Evolutionary conservation across 1,140 invertebrate species (phyloP).

Genomic region (Wiebesia pumilae): DNA sequence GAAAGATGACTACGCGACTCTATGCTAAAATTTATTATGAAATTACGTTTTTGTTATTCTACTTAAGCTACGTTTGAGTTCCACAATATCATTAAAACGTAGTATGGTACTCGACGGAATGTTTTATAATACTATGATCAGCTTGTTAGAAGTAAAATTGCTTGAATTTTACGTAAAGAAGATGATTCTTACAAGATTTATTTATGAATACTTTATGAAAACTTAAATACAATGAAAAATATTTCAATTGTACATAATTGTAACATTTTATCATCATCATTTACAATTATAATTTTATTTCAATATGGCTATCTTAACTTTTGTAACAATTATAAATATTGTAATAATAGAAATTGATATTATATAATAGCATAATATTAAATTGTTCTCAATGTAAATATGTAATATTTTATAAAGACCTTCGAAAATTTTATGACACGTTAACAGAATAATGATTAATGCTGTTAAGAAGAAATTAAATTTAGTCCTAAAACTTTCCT

Average conservation of each 20-base stretch:
- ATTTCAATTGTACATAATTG: not conserved
- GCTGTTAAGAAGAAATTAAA: too few relatives aligned
- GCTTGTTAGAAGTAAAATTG: not conserved
- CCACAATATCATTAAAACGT: slow-evolving; percentile 28
- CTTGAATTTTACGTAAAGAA: not conserved
- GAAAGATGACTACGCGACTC: not conserved
- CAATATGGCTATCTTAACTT: not conserved
- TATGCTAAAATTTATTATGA: slow-evolving; percentile 35
- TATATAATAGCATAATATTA: too few relatives aligned
- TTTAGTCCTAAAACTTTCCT: too few relatives aligned
- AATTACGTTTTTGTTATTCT: slow-evolving; percentile 37
- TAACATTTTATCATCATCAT: not conserved
- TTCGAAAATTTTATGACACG: too few relatives aligned
- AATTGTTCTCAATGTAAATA: too few relatives aligned
- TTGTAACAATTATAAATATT: not conserved
- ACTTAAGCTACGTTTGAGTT: slow-evolving; percentile 8
- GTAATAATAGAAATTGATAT: too few relatives aligned
- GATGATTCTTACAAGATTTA: not conserved
- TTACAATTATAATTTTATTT: not conserved
- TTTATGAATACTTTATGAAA: not conserved
- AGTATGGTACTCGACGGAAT: not conserved
- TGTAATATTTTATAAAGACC: too few relatives aligned
- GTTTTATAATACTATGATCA: not conserved
- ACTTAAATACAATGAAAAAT: not conserved
- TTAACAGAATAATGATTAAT: too few relatives aligned